Percentiles rank a stretch among this genome's conserved stretches.
Evolutionary conservation across 2,113 vertebrate genomes (phyloP).

Genomic region (Lathamus discolor): DNA sequence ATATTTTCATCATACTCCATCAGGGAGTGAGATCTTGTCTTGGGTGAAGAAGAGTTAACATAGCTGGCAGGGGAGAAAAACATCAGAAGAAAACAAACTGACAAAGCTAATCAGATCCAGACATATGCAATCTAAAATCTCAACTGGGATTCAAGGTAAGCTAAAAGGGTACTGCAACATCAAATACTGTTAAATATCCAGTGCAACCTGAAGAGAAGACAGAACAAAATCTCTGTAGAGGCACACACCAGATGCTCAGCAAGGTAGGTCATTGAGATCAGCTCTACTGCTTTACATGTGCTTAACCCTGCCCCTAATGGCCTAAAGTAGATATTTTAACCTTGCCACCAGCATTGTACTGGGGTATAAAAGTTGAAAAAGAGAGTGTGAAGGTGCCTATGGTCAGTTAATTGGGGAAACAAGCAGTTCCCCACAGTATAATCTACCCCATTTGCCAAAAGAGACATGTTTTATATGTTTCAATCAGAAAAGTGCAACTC

Average conservation of each 20-base stretch:
- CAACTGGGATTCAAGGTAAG: background rate
- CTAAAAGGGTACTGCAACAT: background rate
- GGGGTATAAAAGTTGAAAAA: background rate
- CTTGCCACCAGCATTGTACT: background rate
- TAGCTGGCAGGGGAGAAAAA: background rate
- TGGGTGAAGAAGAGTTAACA: background rate
- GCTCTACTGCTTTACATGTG: background rate
- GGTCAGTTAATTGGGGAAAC: conserved; percentile 34
- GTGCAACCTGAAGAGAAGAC: background rate
- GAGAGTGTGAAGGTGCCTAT: background rate
- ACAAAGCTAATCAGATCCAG: conserved; percentile 35
- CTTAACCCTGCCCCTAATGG: background rate
- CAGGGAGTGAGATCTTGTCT: background rate
- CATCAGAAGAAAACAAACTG: conserved; percentile 11
- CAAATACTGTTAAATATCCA: background rate
- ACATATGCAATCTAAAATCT: background rate
- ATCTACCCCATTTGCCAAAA: background rate
- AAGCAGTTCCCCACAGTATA: background rate
- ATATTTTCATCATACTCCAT: background rate
- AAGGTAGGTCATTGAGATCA: background rate
- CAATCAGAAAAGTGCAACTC: conserved; percentile 8
- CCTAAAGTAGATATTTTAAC: background rate
- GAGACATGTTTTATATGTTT: conserved; percentile 38
- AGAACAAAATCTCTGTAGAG: background rate
- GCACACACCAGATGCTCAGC: background rate